These are phyloP conservation scores for Scalopus aquaticus DNA, from an alignment of 2,113 vertebrate species.

Conservation along the genomic window DNA sequence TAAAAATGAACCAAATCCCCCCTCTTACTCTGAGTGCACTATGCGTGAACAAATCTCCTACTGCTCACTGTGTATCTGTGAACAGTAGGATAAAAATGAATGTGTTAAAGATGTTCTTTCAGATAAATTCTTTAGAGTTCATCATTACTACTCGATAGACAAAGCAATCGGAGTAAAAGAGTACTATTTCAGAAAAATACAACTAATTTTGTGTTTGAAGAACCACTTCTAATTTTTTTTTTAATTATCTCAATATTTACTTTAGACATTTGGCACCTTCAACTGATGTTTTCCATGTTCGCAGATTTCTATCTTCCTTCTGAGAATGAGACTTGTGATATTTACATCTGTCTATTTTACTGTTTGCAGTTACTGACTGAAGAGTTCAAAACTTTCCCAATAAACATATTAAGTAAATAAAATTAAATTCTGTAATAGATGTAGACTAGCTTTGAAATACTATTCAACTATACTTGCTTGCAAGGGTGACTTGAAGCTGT, in stretches of 20 bases:
- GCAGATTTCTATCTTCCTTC: conserved; percentile 38
- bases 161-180: conserved; percentile 76
- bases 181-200: conserved; percentile 22
- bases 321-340: neutral
- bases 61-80: conserved; percentile 71
- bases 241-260: conserved; percentile 51
- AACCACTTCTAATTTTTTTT: conserved; percentile 57
- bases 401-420: neutral
- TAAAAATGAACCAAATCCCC: conserved; percentile 76
- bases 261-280: conserved; percentile 59
- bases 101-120: conserved; percentile 67
- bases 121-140: conserved; percentile 47
- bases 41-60: conserved; percentile 67
- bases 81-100: conserved; percentile 77
- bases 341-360: neutral
- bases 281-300: neutral
- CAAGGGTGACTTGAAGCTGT: neutral
- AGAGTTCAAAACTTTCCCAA: neutral
- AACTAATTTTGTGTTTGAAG: conserved; percentile 61
- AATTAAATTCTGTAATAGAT: neutral
- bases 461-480: neutral
- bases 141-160: conserved; percentile 29
- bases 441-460: neutral
- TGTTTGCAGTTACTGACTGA: neutral
- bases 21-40: conserved; percentile 66